Percentiles rank a stretch among this genome's conserved stretches.
Conservation (phyloP, 2,888 invertebrate species). For the Teinopalpus imperialis region DNA sequence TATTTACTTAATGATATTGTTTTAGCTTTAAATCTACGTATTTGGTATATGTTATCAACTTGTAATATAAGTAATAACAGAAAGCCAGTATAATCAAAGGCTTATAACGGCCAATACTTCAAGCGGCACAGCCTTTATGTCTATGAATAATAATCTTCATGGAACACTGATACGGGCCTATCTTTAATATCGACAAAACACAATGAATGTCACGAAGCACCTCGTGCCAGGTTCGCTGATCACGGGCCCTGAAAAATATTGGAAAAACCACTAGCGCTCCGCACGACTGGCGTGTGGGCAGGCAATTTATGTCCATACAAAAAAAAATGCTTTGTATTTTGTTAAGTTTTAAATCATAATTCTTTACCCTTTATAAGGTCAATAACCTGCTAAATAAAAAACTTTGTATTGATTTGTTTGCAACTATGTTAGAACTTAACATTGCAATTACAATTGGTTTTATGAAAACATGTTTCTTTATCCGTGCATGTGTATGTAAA, state of each 20-base stretch:
- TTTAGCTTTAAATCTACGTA: no score
- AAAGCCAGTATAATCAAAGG: no score
- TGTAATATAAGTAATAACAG: no score
- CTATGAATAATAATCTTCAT: constrained; percentile 23
- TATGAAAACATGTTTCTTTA: no score
- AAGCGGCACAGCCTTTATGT: constrained; percentile 1
- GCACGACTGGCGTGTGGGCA: constrained; percentile 34
- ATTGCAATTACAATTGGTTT: no score
- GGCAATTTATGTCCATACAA: constrained; percentile 8
- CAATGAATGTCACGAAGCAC: constrained; percentile 45
- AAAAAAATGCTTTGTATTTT: constrained; percentile 8
- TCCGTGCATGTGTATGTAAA: no score
- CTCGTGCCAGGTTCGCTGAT: constrained; percentile 51
- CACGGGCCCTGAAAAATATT: constrained; percentile 55
- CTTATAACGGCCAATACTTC: no score
- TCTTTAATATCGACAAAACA: constrained; percentile 61
- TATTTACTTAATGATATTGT: no score
- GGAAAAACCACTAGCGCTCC: constrained; percentile 58
- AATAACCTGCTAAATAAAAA: no score
- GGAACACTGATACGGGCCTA: constrained; percentile 36
- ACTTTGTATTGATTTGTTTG: no score
- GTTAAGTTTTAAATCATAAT: neutral
- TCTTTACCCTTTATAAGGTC: constrained; percentile 1
- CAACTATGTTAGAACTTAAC: no score
- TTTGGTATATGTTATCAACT: no score